Evolutionary conservation across 92 coral and sea anemone genomes (phyloP).

Genomic region (Porites lobata): DNA sequence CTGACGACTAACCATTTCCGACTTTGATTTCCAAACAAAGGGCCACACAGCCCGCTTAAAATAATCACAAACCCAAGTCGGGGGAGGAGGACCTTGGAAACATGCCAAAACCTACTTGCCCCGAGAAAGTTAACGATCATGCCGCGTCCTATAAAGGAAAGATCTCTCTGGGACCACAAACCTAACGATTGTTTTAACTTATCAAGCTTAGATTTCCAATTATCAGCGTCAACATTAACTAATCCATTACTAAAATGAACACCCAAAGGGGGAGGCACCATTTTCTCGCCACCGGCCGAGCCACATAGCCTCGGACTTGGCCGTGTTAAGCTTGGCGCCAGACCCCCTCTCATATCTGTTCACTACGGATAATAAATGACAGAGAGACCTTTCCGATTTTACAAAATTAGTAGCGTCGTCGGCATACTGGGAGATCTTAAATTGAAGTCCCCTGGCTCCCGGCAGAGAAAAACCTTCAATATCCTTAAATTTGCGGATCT

Average conservation of each 20-base stretch:
- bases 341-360: background rate
- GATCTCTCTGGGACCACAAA: constrained; percentile 14
- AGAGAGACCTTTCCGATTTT: background rate
- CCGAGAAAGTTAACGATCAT: background rate
- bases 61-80: background rate
- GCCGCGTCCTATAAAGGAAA: background rate
- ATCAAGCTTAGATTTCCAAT: constrained; percentile 23
- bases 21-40: no score
- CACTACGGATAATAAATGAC: background rate
- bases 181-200: background rate
- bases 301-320: no score
- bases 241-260: constrained; percentile 16
- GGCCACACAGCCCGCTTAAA: background rate
- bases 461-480: constrained; percentile 24
- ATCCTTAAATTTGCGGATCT: background rate
- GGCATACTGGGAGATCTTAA: background rate
- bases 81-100: constrained; percentile 5
- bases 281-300: no score
- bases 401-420: background rate
- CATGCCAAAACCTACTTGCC: background rate
- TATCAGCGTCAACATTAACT: constrained; percentile 6
- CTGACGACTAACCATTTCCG: background rate
- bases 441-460: constrained; percentile 2
- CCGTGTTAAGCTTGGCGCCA: background rate
- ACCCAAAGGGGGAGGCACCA: background rate